A percentile compares a stretch with the other conserved stretches of the same genome.
These are phyloP conservation scores for Nephrotoma flavescens DNA, from an alignment of 2,888 invertebrate genomes.

Conservation along the genomic window DNA sequence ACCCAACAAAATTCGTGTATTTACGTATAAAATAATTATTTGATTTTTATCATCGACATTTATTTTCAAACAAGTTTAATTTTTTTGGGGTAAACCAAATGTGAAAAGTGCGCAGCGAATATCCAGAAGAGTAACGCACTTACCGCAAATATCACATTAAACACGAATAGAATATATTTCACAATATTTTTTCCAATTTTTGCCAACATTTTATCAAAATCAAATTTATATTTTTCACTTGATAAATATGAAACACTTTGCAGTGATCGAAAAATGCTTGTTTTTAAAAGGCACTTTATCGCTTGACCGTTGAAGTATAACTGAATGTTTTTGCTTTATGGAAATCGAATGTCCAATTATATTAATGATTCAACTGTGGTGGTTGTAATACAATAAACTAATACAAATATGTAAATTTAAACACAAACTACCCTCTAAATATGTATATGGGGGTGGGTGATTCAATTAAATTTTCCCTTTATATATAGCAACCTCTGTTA, in stretches of 20 bases:
- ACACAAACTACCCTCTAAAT: neutral
- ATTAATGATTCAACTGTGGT: neutral
- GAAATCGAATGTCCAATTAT: neutral
- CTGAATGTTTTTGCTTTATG: neutral
- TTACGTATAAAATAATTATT: neutral
- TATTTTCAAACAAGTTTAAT: neutral
- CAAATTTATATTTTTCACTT: slow-evolving; percentile 12
- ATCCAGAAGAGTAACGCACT: slow-evolving; percentile 19
- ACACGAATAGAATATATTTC: slow-evolving; percentile 44
- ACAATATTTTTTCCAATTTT: slow-evolving; percentile 37
- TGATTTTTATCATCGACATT: neutral
- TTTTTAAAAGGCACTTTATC: neutral
- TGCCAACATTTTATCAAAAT: neutral
- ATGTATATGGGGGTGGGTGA: neutral
- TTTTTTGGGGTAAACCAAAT: neutral
- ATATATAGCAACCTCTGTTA: neutral
- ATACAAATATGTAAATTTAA: neutral
- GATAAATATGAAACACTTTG: neutral
- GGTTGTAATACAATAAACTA: neutral
- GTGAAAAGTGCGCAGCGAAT: neutral
- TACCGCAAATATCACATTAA: slow-evolving; percentile 48
- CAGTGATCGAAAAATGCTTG: neutral
- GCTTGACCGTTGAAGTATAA: neutral
- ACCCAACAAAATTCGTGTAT: neutral
- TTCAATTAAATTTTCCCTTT: neutral